These are phyloP conservation scores for Phytoseiulus persimilis DNA, from an alignment of 2,888 invertebrate genomes.

Conservation along the genomic window DNA sequence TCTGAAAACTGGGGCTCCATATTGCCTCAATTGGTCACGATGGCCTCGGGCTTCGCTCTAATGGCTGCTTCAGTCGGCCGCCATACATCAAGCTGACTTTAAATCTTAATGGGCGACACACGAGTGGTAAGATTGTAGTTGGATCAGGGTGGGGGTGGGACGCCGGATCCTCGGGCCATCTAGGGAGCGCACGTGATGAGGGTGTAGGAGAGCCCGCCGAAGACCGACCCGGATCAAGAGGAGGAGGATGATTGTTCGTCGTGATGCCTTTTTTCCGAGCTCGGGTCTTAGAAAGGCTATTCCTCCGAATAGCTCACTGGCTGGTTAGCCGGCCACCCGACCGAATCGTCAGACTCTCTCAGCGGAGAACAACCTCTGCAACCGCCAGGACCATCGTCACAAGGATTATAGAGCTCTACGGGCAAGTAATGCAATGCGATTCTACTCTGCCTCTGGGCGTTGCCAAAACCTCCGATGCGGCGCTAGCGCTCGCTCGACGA, in stretches of 20 bases:
- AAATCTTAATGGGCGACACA: conserved; percentile 5
- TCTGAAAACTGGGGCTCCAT: neutral
- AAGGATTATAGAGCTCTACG: neutral
- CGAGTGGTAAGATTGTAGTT: conserved; percentile 5
- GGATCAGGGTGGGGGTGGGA: neutral
- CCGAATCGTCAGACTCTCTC: neutral
- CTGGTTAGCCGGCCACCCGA: neutral
- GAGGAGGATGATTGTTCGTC: neutral
- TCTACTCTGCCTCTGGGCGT: neutral
- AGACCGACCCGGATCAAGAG: neutral
- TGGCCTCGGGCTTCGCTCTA: neutral
- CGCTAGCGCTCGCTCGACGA: too few species aligned
- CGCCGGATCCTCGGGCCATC: neutral
- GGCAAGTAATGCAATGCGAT: neutral
- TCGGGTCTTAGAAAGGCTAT: neutral
- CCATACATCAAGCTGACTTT: conserved; percentile 5
- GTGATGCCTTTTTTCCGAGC: neutral
- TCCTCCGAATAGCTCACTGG: neutral
- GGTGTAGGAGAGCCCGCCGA: neutral
- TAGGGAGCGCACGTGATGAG: neutral
- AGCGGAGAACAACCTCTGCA: neutral
- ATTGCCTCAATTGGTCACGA: conserved; percentile 5
- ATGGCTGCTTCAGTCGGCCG: neutral
- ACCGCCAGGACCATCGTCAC: neutral
- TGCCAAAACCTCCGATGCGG: too few species aligned